Evolutionary conservation across 2,113 vertebrate genomes (phyloP).

Genomic region (Sapayoa aenigma): DNA sequence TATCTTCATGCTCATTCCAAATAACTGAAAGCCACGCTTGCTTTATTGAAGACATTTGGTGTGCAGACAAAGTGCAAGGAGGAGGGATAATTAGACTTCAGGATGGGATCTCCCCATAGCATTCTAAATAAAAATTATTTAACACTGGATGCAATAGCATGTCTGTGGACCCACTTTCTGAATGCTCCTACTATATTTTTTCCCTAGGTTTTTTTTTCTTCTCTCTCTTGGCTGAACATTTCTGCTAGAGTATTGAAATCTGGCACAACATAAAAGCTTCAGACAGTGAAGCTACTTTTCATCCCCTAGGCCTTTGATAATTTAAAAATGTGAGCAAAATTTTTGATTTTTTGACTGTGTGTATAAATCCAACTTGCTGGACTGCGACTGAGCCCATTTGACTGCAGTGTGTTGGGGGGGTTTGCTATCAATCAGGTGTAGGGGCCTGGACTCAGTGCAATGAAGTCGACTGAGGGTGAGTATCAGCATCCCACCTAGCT

Average conservation of each 20-base stretch:
- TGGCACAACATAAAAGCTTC: background rate
- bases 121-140: background rate
- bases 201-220: background rate
- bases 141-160: background rate
- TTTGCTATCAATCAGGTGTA: background rate
- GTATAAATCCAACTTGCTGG: background rate
- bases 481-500: background rate
- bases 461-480: background rate
- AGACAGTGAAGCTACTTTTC: background rate
- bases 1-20: background rate
- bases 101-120: background rate
- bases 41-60: background rate
- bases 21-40: background rate
- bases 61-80: background rate
- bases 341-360: background rate
- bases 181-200: background rate
- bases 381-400: background rate
- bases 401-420: background rate
- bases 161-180: background rate
- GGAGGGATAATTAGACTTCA: background rate
- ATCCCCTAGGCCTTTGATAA: background rate
- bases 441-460: background rate
- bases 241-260: background rate
- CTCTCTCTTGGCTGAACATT: background rate
- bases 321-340: background rate